Percentiles rank a stretch among this genome's conserved stretches.
Evolutionary conservation across 2,113 vertebrate genomes (phyloP).

Genomic region (Stictonetta naevosa): DNA sequence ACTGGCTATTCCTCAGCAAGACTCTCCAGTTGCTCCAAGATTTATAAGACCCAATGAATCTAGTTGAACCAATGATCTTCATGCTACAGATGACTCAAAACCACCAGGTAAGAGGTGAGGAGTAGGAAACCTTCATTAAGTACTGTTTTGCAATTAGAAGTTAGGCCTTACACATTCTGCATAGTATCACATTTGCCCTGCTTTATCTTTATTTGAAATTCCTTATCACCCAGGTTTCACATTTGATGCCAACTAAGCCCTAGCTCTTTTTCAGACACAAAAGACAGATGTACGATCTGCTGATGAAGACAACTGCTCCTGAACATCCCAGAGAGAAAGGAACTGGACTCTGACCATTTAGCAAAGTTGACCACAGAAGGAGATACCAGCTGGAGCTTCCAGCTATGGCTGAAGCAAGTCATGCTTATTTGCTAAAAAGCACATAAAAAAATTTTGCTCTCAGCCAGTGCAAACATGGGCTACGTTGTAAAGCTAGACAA

Average conservation of each 20-base stretch:
- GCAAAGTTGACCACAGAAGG: not conserved
- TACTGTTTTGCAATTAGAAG: not conserved
- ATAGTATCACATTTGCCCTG: not conserved
- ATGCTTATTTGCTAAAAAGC: not conserved
- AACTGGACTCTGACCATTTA: not conserved
- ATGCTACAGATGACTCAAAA: not conserved
- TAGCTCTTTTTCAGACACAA: not conserved
- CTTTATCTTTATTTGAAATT: not conserved
- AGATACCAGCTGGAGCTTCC: not conserved
- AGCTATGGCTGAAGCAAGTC: not conserved
- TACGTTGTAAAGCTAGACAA: not conserved
- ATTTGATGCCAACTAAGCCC: not conserved
- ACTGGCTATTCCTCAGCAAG: not conserved
- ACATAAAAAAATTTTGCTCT: not conserved
- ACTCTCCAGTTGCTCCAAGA: not conserved
- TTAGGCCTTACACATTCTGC: not conserved
- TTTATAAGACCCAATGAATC: not conserved
- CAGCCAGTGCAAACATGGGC: not conserved
- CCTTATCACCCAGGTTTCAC: not conserved
- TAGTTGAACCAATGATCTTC: accelerated
- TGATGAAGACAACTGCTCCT: not conserved
- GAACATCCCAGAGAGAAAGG: not conserved
- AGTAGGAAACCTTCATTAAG: not conserved
- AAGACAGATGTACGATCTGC: not conserved
- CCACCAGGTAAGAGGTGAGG: not conserved